Conservation (phyloP, 2,797 vertebrate genomes). For the Halcyon chelicuti region DNA sequence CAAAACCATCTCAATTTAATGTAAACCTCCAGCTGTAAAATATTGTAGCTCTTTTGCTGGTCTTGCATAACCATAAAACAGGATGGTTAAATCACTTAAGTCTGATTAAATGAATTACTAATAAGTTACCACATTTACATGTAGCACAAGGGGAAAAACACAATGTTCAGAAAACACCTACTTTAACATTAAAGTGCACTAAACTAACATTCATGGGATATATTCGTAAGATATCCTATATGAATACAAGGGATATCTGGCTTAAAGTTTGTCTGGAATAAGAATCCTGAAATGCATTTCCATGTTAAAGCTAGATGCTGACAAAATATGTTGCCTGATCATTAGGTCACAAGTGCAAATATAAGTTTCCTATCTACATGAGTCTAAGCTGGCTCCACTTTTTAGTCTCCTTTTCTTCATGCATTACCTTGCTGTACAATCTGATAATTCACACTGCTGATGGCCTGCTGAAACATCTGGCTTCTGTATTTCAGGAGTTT, state of each 20-base stretch:
- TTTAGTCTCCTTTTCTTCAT: neutral
- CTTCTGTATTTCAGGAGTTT: neutral
- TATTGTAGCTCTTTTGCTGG: neutral
- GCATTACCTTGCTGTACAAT: neutral
- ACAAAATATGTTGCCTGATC: neutral
- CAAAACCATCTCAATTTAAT: neutral
- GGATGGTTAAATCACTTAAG: neutral
- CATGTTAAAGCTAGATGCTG: neutral
- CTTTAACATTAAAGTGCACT: neutral
- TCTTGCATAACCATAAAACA: neutral
- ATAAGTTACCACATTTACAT: neutral
- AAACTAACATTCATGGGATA: neutral
- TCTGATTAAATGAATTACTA: neutral
- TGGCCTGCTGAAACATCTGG: neutral
- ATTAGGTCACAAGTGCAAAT: neutral
- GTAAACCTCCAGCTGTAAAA: neutral
- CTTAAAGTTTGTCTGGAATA: neutral
- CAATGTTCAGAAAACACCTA: neutral
- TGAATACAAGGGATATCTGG: neutral
- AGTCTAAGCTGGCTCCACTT: neutral
- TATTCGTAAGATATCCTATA: neutral
- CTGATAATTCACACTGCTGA: neutral
- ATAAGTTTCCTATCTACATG: fast-evolving
- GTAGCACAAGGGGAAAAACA: neutral
- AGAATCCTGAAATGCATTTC: neutral